Base-by-base conservation (phyloP, 2,888 invertebrate species). In the Drosophila barbarae region DNA sequence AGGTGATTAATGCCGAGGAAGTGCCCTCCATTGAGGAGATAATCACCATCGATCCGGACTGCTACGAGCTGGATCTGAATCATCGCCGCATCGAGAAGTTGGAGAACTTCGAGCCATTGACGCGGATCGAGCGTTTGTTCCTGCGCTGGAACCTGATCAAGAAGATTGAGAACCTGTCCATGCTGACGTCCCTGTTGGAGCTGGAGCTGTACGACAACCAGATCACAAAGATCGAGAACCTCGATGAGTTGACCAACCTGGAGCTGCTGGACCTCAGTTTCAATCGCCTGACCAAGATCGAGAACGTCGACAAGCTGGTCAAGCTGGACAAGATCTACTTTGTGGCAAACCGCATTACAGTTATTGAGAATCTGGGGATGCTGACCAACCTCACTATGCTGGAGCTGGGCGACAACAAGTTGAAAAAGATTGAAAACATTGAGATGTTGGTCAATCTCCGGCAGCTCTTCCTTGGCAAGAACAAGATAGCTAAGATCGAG, bases 191-290 rank as follows among this genome's bases (percentile, higher is more conserved):
- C 0, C 91, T 99, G 12, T 92, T 92, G 18, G 98, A 98, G 86
- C 90, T 99, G 47, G 99, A 99, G 86, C 90, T 99, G 5, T 98
- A 99, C 89, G 99, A 99, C 89, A 99, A 99, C 90, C 98, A 98
- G 90, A 94, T 99, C 52, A 94, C 94, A 1, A 92, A 93, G 74
- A 96, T 99, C 76, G 97, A 98, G 89, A 97, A 98, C 88, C 91
- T 99, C 59, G 95, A 96, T 57, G 89, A 91, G 12, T 92, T 99
- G 12, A 93, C 95, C 2, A 98, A 98, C 90, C 91, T 99, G 47
- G 94, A 97, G 87, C 92, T 95, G 68, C 90, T 99, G 70, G 99
- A 99, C 90, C 89, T 99, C 42, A 98, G 99, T 5, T 99, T 98
- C 89, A 99, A 99, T 90, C 93, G 98, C 61, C 93, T 99, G 41